Base-by-base conservation (phyloP, 1,140 invertebrate species). In the Chrysomallon squamiferum region DNA sequence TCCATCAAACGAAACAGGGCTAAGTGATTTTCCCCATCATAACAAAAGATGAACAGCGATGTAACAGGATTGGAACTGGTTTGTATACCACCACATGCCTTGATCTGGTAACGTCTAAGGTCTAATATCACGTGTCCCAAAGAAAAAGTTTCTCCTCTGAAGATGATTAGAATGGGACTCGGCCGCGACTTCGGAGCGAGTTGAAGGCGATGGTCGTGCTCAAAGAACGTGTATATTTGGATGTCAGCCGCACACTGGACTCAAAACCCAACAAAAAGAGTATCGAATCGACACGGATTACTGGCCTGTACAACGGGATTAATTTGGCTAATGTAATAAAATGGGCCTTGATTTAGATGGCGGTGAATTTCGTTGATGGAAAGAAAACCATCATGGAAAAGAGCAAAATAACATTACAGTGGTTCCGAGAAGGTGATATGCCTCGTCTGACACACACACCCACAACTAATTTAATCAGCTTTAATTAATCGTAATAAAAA, bases 291-390 rank as follows among this genome's bases (percentile, higher is more conserved):
- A 54, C 50, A 54, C 50, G 29, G 58, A 59, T 59, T 59, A 59
- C 41, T 41, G 33, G 35, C 58, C 35, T 25, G 58, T 38, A 43
- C 35, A 43, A 59, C 32, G 22, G 35, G 58, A 59, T 59, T 59
- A 59, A 59, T 59, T 59, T 59, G 35, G 38, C 58, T 59, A 59
- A 59, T 59, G 58, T 35, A 59, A 59, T 59, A 38, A 59, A 59
- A 59, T 59, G 30, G 58, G 41, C 32, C 33, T 54, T 30, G 45
- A 22, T 38, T 15, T 15, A 38, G 35, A 15, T 15, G 6, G 35
- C 15, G 35, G 35, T 15, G 35, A 15, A 38, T 38, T 38, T 38
- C 6, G 15, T 15, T 38, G 6, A 7, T 38, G 5, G 15, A 38
- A 15, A 38, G 35, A 38, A 38, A n/a, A 38, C 35, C 15, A 15